Evolutionary conservation across 2,797 vertebrate species (phyloP), one percentile per base, ranked within the genome.

Genomic region (Linurgus olivaceus): DNA sequence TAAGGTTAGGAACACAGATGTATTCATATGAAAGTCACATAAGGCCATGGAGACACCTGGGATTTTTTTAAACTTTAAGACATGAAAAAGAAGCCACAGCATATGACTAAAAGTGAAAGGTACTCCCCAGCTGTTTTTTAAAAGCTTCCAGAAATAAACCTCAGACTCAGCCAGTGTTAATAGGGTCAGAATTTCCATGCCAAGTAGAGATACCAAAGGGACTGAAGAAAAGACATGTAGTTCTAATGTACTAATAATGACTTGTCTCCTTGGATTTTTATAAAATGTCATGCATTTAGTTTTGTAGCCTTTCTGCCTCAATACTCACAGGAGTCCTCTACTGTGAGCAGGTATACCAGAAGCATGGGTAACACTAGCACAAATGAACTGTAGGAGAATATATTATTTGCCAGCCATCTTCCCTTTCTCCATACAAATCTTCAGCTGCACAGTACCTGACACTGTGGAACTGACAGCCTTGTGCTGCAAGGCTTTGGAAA

Each of bases 121-220:
- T 88, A 94, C 23, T 89, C 92, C 86, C 92, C 29, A 89, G 95
- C 6, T 93, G 73, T 74, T 77, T 91, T 92, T 84, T 88, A 94
- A 96, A 95, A 94, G 90, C 72, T 90, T 94, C 92, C 81, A 92
- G 66, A 95, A 89, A 90, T 92, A 96, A 96, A 93, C 31, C 38
- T 65, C 17, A 71, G 52, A 10, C 25, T 86, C 70, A 88, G 50
- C 4, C 67, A 82, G 35, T 48, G 28, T 50, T 93, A 93, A 94
- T 47, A 80, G 50, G 55, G 67, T 85, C 81, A 75, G 92, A 82
- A 95, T 93, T 96, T 96, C 77, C 88, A 94, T 79, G 45, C 54
- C 92, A 96, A 90, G 59, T 9, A 74, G 47, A 2, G 5, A 87
- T 79, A 86, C 42, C 55, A 58, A 85, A 21, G 75, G 75, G 45